These are phyloP conservation scores for Capitulum mitella DNA, from an alignment of 2,888 invertebrate species.

Conservation along the genomic window DNA sequence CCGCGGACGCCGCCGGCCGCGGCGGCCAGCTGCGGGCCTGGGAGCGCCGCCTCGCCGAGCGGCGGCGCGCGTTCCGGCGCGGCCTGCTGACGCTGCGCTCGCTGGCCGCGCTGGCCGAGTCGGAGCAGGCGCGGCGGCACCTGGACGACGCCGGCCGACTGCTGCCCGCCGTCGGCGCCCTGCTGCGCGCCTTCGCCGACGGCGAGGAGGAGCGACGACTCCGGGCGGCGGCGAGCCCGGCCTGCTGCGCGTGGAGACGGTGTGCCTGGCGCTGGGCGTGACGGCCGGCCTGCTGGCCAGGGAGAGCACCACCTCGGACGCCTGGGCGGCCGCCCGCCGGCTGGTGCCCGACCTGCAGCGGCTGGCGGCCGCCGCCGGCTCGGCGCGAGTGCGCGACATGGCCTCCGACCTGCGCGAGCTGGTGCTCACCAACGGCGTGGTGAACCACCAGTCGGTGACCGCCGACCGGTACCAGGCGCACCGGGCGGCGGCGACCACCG, in stretches of 20 bases:
- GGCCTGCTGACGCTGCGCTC: not conserved
- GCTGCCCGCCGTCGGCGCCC: not conserved
- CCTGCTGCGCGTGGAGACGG: not conserved
- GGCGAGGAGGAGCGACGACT: not conserved
- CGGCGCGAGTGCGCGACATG: not conserved
- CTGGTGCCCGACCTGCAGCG: not conserved
- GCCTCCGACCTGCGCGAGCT: not conserved
- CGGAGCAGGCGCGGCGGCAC: not conserved
- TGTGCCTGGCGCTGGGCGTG: not conserved
- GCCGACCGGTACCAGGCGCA: too few species aligned
- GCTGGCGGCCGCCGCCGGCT: not conserved
- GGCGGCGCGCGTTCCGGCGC: not conserved
- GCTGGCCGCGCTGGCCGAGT: slow-evolving; percentile 6
- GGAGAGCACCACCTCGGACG: not conserved
- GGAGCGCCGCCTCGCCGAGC: not conserved
- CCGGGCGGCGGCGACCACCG: too few species aligned
- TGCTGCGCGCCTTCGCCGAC: not conserved
- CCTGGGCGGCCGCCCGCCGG: not conserved
- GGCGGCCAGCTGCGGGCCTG: not conserved
- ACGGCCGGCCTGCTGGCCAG: not conserved
- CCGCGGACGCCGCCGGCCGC: not conserved
- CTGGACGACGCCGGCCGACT: not conserved
- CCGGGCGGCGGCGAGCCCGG: not conserved
- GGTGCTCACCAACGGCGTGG: slow-evolving; percentile 12
- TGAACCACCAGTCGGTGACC: not conserved